Evolutionary conservation across 1,140 invertebrate species (phyloP), one percentile per base, ranked within the genome.

Genomic region (Lucilia cuprina): DNA sequence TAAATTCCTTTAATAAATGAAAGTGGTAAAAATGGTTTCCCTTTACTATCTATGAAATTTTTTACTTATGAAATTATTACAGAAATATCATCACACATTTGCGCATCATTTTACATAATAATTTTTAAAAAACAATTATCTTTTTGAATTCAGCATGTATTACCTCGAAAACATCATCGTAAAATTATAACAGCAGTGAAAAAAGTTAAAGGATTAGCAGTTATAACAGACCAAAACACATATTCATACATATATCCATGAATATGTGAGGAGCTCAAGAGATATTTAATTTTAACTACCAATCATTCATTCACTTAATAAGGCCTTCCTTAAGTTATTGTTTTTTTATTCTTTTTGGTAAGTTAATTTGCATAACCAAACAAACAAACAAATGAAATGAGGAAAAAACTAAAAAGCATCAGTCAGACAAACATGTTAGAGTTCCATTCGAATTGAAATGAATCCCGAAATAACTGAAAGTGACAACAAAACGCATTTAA

Each of bases 301-400:
- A 70, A 70, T 70, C 65, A 70, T n/a, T 17, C 55, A n/a, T 70
- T 70, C 19, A 70, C 50, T 55, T 55, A 55, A 55, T 55, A 55
- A 55, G 17, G 50, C 50, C 50, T 55, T 55, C 50, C 13, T 55
- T 55, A 55, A 7, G 41, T 41, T 41, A 7, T 41, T 41, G 41
- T 41, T 41, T 60, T n/a, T n/a, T 60, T 12, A n/a, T 10, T n/a
- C 21, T 21, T 70, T 55, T 70, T 70, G 65, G n/a, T 70, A 21
- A 70, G 25, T 70, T 70, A 70, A 70, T 70, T 70, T 70, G 65
- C 65, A 70, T 70, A 70, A 70, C 25, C 19, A 70, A 70, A 70
- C 65, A 70, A 70, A 70, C 65, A 70, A n/a, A 30, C 25, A 30
- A 30, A 30, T 30, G 25, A 30, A 30, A 30, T 2, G 41, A 41